Evolutionary conservation across 2,113 vertebrate genomes (phyloP), one percentile per base, ranked within the genome.

Genomic region (Ornithorhynchus anatinus): DNA sequence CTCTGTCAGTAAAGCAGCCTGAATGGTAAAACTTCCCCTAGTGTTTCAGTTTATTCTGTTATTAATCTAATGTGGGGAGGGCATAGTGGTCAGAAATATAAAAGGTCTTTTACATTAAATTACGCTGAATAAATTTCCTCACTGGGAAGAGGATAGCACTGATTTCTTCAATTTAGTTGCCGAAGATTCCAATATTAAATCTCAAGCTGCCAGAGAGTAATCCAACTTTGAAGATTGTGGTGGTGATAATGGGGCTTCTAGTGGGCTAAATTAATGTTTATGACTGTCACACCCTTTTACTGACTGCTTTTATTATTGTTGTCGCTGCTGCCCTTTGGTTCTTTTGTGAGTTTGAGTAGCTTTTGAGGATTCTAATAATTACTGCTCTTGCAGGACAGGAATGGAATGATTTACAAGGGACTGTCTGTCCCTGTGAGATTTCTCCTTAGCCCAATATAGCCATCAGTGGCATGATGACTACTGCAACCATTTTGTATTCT

Each of bases 71-170:
- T 76, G 20, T 40, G 44, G 42, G n/a, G 22, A 82, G 38, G 32
- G 39, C 33, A 69, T 31, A 47, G 62, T 64, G 73, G 69, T 50
- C 59, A 75, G 16, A 11, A 74, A 25, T 59, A 68, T 54, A 77
- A 78, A 82, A 69, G 52, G 3, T 35, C 5, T 72, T 77, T 81
- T 79, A 69, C 19, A 79, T 77, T 75, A 86, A 60, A 78, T 84
- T 81, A 39, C 35, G 75, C 38, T 77, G 32, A 81, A 64, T 69
- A 81, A 65, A 31, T 59, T 78, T 82, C 14, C 19, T 35, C 17
- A 5, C 9, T 65, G 48, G 31, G 51, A 53, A 59, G 42, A 82
- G 57, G 56, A 75, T 44, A 48, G 40, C n/a, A 47, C 35, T 69
- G 52, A 82, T 86, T 82, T 84, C 51, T 72, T 78, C 69, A 31